phyloP scores from a whole-genome alignment of 2,113 vertebrate genomes.

The Dicerorhinus sumatrensis region DNA sequence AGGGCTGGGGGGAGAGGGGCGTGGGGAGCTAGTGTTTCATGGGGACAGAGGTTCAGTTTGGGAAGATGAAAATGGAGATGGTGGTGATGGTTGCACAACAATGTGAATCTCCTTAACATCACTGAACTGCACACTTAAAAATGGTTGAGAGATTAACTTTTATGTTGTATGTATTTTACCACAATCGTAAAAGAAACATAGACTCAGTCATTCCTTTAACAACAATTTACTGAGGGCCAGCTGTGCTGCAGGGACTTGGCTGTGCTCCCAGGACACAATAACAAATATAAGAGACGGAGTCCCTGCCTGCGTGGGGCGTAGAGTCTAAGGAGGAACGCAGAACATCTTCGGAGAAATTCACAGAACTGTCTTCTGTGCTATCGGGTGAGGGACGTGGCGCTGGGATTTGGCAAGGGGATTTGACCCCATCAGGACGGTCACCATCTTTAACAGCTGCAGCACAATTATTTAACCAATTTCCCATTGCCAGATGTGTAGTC shows the following conservation, averaged over 20 bases:
- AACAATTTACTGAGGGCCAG: neutral
- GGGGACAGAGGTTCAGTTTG: neutral
- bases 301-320: neutral
- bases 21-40: neutral
- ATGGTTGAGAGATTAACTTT: neutral
- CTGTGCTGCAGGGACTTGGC: neutral
- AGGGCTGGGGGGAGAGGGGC: neutral
- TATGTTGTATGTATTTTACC: neutral
- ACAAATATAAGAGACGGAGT: too few relatives aligned
- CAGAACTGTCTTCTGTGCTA: too few relatives aligned
- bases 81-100: accelerated
- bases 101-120: accelerated
- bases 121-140: neutral
- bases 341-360: neutral
- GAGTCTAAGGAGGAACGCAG: neutral
- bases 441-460: too few relatives aligned
- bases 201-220: neutral
- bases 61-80: accelerated
- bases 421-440: neutral
- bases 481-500: neutral
- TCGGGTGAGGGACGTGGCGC: neutral
- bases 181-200: neutral
- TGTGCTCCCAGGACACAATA: neutral
- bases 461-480: neutral
- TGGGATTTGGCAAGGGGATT: neutral